Base-by-base conservation (phyloP, 2,113 vertebrate species). In the Podarcis muralis region DNA sequence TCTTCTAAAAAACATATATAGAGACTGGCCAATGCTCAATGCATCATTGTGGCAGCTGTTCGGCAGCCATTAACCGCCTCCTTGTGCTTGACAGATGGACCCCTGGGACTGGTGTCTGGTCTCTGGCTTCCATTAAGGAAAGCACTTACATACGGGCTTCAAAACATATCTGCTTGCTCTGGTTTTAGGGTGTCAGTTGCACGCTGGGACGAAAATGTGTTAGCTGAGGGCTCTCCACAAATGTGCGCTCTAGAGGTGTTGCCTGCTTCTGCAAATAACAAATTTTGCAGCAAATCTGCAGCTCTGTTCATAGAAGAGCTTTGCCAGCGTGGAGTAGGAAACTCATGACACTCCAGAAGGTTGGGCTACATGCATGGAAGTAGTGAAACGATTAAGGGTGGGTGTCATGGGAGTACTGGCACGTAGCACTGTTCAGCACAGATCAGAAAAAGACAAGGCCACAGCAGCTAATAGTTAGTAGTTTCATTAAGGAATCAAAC, bases 31-130 rank as follows among this genome's bases (percentile, higher is more conserved):
- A 89, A 68, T 30, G 76, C 84, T 86, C 91, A 84, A 93, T 81
- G 91, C 35, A 90, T 92, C 88, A 92, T 81, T 89, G 91, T 88
- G 88, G 79, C 81, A 83, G 37, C 69, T 66, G 25, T 59, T 77
- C 27, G 87, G 71, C 65, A 79, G 88, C 30, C 23, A 37, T 69
- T 72, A 74, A 40, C 48, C 11, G 8, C 53, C 53, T 84, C 87
- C 77, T 76, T 75, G 53, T 32, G 13, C n/a, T 68, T 81, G 78
- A 88, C 83, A 78, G 53, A 83, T 83, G n/a, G 25, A 30, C 59
- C 68, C 37, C 18, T 27, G 15, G 72, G 78, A 74, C n/a, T 37
- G 6, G 25, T 57, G 71, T 76, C 84, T 86, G 65, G n/a, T 69
- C 62, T 82, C 72, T 30, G 43, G 35, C 27, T 59, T 76, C 32